phyloP scores from a whole-genome alignment of 92 coral and sea anemone species.

The Epizoanthus fatuus region DNA sequence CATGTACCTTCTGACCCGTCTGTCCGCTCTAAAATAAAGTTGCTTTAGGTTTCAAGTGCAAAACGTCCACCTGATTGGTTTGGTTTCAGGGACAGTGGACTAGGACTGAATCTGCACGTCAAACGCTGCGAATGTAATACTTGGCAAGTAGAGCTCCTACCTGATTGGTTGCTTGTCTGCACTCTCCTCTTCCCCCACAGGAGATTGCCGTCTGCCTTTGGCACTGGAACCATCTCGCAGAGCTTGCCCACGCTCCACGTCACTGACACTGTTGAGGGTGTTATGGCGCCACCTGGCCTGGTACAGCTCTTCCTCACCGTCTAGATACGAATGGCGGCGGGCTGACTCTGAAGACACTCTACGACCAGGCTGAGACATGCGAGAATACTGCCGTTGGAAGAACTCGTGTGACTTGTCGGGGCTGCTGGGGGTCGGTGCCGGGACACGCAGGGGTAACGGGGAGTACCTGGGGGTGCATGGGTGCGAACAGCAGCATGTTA shows the following conservation, averaged over 20 bases:
- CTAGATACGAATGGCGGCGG: conserved; percentile 58
- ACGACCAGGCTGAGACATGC: conserved; percentile 62
- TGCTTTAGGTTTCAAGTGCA: too few relatives aligned
- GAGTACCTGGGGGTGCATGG: conserved; percentile 74
- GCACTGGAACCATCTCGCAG: neutral
- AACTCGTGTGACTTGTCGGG: conserved; percentile 79
- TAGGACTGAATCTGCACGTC: too few relatives aligned
- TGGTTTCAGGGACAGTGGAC: too few relatives aligned
- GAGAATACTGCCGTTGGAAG: conserved; percentile 71
- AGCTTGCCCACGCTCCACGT: conserved; percentile 48
- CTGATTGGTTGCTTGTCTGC: neutral
- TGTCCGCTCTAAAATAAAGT: too few relatives aligned
- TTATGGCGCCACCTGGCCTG: conserved; percentile 63
- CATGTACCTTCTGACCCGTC: too few relatives aligned
- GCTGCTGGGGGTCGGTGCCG: conserved; percentile 97
- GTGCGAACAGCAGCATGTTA: neutral
- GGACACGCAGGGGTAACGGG: conserved; percentile 85
- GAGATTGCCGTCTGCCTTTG: conserved; percentile 44
- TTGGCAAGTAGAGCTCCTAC: conserved; percentile 3
- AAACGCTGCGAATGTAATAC: too few relatives aligned
- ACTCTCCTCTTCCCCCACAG: conserved; percentile 52
- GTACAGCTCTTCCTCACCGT: conserved; percentile 55
- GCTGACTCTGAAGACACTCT: conserved; percentile 30
- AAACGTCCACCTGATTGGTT: too few relatives aligned
- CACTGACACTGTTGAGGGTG: conserved; percentile 65